Base-by-base conservation (phyloP, 2,888 invertebrate species). In the Drosophila heteroneura region DNA sequence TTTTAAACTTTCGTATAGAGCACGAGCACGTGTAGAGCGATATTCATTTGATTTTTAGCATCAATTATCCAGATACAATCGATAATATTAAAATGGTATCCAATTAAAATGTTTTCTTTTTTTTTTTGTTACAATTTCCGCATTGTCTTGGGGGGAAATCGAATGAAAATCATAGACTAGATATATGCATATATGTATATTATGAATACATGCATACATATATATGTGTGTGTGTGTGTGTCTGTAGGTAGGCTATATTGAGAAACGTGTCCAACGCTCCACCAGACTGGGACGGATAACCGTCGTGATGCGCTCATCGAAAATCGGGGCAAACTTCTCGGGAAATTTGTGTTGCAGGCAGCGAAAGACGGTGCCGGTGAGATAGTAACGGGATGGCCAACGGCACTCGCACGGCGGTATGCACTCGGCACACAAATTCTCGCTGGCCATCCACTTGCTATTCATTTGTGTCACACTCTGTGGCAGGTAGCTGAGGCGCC, bases 251-350 rank as follows among this genome's bases (percentile, higher is more conserved):
- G 4, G 16, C 9, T 22, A 52, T 14, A 90, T 69, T 6, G 91
- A 88, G 49, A 88, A 88, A 14, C 91, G 84, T 0, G 84, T 81
- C 87, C 87, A 90, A 3, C 91, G 89, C 16, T 82, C 89, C 28
- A 84, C 32, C 7, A 88, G 30, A 65, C 87, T 88, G 28, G 89
- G 74, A 2, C 86, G 70, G 6, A 72, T 52, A 0, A 39, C 35
- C 1, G 79, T 70, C 39, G 64, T 7, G 26, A 78, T 62, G 0
- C 81, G 84, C 5, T 81, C 87, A 59, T 88, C 91, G 56, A 84
- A 90, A 16, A 81, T 82, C 39, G 89, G 84, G 3, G 79, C 61
- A 41, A 87, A 88, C 59, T 91, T 88, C 37, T 89, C 91, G 37
- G 91, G 89, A 35, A 91, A 88, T 14, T 39, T 75, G 0, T 66